Evolutionary conservation across 2,888 invertebrate species (phyloP).

Genomic region (Ophion costatus): DNA sequence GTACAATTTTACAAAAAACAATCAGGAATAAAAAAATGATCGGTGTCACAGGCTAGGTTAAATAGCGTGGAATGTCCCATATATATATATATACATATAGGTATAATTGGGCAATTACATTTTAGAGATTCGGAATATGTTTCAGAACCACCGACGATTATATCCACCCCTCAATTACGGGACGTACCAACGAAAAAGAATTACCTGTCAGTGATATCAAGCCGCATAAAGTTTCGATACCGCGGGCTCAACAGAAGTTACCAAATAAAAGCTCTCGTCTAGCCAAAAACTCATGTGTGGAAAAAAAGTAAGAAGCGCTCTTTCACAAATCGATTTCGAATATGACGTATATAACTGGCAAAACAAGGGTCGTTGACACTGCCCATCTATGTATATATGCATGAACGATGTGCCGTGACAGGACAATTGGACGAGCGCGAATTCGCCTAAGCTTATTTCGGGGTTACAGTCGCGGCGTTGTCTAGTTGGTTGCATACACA

Average conservation of each 20-base stretch:
- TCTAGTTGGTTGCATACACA: not conserved
- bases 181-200: not conserved
- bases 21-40: too few species aligned
- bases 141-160: not conserved
- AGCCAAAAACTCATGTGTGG: conserved; percentile 14
- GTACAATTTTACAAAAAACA: too few species aligned
- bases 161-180: not conserved
- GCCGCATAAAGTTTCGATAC: not conserved
- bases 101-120: not conserved
- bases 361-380: conserved; percentile 44
- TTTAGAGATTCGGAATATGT: not conserved
- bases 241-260: not conserved
- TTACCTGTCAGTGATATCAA: not conserved
- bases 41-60: too few species aligned
- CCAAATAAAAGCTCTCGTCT: not conserved
- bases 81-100: too few species aligned
- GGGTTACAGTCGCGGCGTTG: not conserved
- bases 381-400: not conserved
- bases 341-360: not conserved
- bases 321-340: conserved; percentile 9
- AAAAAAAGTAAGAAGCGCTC: conserved; percentile 13
- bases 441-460: not conserved
- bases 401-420: conserved; percentile 31
- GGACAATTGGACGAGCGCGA: conserved; percentile 13
- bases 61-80: too few species aligned